These are phyloP conservation scores for Lutjanus argentimaculatus DNA, from an alignment of 2,797 vertebrate species.

Conservation along the genomic window DNA sequence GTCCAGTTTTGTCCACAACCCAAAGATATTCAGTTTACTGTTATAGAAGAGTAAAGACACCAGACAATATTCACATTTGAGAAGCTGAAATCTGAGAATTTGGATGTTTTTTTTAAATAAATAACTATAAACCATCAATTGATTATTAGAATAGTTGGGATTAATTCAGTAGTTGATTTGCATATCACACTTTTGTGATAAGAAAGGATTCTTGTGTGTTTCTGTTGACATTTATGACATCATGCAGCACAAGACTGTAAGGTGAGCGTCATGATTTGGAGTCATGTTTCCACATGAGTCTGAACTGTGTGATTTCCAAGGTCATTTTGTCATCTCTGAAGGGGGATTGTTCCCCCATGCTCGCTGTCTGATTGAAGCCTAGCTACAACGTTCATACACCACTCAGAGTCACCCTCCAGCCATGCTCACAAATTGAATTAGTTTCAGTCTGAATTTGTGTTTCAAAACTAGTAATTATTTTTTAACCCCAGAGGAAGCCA, in stretches of 20 bases:
- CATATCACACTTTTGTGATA: background rate
- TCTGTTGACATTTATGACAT: constrained; percentile 31
- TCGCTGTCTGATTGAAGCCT: constrained; percentile 69
- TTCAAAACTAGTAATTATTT: constrained; percentile 86
- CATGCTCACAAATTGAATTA: constrained; percentile 83
- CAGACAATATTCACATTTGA: too few relatives aligned
- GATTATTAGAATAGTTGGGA: too few relatives aligned
- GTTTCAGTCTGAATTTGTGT: constrained; percentile 84
- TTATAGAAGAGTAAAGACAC: too few relatives aligned
- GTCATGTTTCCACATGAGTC: constrained; percentile 20
- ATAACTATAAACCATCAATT: too few relatives aligned
- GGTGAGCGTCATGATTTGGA: constrained; percentile 21
- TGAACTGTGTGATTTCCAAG: constrained; percentile 60
- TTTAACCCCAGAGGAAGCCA: constrained; percentile 80
- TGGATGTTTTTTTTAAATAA: too few relatives aligned
- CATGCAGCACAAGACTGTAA: background rate
- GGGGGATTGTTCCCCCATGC: constrained; percentile 47
- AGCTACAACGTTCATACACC: constrained; percentile 59
- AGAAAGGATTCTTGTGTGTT: constrained; percentile 20
- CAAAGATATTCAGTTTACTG: too few relatives aligned
- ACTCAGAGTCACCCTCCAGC: constrained; percentile 76
- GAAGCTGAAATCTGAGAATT: too few relatives aligned
- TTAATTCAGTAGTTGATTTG: too few relatives aligned
- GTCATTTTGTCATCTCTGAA: constrained; percentile 62
- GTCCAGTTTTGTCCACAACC: too few relatives aligned